These are phyloP conservation scores for Mormyrops boulengeri DNA, from an alignment of 2,797 vertebrate species.

Conservation along the genomic window DNA sequence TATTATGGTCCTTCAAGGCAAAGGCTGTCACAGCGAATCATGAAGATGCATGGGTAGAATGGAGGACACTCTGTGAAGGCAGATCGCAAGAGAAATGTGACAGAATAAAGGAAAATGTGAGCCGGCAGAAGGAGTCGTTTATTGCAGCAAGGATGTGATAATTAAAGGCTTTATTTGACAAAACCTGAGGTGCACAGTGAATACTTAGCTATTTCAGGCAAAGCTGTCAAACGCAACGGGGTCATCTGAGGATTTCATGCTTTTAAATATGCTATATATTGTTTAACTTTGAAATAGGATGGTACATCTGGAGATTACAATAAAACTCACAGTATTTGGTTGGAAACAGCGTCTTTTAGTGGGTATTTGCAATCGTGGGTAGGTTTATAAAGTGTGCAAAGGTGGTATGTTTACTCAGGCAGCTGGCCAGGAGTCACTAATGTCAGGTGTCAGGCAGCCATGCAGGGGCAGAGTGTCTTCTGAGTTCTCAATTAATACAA, in stretches of 20 bases:
- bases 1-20: background rate
- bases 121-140: background rate
- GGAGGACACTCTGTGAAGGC: background rate
- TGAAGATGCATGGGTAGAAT: background rate
- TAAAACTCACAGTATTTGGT: background rate
- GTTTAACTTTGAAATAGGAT: background rate
- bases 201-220: background rate
- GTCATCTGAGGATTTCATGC: background rate
- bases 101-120: background rate
- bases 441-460: background rate
- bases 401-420: background rate
- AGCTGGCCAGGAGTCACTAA: background rate
- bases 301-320: background rate
- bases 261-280: background rate
- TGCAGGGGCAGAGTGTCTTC: background rate
- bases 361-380: background rate
- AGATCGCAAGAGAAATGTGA: background rate
- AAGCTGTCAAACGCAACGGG: background rate
- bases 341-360: background rate
- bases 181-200: background rate
- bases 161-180: slow-evolving; percentile 7
- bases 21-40: background rate
- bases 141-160: slow-evolving; percentile 5
- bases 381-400: background rate
- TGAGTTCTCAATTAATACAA: background rate